phyloP scores from a whole-genome alignment of 2,113 vertebrate genomes.

The Salvelinus fontinalis region DNA sequence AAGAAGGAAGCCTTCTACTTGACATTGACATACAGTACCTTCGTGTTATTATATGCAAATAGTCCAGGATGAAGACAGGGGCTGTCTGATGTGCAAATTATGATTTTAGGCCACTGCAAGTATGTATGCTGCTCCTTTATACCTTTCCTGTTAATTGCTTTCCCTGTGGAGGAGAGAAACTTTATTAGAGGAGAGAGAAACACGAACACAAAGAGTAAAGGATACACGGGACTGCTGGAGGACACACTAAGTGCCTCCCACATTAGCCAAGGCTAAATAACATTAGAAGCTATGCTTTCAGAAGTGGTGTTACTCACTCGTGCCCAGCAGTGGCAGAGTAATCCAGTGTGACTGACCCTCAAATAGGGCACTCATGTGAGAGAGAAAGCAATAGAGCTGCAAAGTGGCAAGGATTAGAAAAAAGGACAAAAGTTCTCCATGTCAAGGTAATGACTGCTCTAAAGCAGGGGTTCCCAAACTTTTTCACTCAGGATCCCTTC shows the following conservation, averaged over 20 bases:
- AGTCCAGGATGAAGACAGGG: slow-evolving; percentile 41
- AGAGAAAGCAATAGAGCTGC: background rate
- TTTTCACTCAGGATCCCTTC: too few species aligned
- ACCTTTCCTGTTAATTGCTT: slow-evolving; percentile 67
- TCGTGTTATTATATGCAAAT: slow-evolving; percentile 70
- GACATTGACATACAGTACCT: slow-evolving; percentile 64
- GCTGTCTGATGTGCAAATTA: slow-evolving; percentile 71
- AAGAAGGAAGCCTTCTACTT: slow-evolving; percentile 56
- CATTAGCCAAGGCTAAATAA: slow-evolving; percentile 26
- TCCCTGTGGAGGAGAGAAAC: slow-evolving; percentile 57
- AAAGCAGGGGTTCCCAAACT: background rate
- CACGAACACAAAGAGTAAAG: slow-evolving; percentile 30
- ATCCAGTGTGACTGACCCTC: slow-evolving; percentile 2
- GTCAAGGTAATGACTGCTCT: slow-evolving; percentile 2
- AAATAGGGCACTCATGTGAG: background rate
- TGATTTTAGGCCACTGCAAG: slow-evolving; percentile 61
- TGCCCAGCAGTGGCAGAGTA: background rate
- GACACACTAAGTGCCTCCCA: slow-evolving; percentile 18
- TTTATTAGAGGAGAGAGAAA: slow-evolving; percentile 55
- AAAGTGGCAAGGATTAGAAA: slow-evolving; percentile 5
- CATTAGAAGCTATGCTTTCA: slow-evolving; percentile 17
- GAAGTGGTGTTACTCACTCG: slow-evolving; percentile 1
- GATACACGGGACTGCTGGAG: slow-evolving; percentile 33
- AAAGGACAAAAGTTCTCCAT: slow-evolving; percentile 1
- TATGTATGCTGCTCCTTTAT: slow-evolving; percentile 50